A percentile compares a stretch with the other conserved stretches of the same genome.
These are phyloP conservation scores for Cacatua alba DNA, from an alignment of 2,113 vertebrate genomes.

Conservation along the genomic window DNA sequence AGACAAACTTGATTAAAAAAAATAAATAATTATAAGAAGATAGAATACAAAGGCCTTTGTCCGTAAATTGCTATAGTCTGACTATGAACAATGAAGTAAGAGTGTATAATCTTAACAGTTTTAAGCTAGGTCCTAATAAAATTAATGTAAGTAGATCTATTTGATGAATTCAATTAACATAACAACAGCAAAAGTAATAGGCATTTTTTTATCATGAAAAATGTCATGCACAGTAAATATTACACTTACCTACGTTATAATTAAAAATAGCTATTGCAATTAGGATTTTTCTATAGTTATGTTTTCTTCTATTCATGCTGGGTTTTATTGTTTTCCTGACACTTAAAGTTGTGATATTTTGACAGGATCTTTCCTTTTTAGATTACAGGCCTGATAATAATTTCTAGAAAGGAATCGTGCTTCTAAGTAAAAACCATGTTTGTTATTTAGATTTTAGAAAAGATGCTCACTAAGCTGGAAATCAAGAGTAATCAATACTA, in stretches of 20 bases:
- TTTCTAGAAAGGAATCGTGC: background rate
- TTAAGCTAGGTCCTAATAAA: background rate
- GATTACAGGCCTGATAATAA: background rate
- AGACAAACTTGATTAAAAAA: background rate
- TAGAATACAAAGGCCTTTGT: background rate
- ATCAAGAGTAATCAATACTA: background rate
- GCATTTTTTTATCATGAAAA: background rate
- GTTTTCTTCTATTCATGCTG: background rate
- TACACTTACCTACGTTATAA: background rate
- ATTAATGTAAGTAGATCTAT: background rate
- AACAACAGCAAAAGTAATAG: conserved; percentile 2
- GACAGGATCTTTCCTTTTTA: background rate
- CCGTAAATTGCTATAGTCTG: background rate
- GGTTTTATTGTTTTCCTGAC: background rate
- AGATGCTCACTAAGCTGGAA: background rate
- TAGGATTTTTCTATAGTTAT: background rate
- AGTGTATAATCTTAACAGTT: background rate
- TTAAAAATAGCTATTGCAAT: conserved; percentile 8
- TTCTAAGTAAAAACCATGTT: background rate
- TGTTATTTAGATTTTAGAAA: background rate
- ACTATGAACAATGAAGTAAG: background rate
- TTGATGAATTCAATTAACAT: conserved; percentile 10
- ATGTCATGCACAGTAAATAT: background rate
- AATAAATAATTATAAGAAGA: background rate
- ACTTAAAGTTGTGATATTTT: background rate